Percentiles rank a stretch among this genome's conserved stretches.
phyloP scores from a whole-genome alignment of 2,113 vertebrate genomes.

The Cricetomys ansorgei region DNA sequence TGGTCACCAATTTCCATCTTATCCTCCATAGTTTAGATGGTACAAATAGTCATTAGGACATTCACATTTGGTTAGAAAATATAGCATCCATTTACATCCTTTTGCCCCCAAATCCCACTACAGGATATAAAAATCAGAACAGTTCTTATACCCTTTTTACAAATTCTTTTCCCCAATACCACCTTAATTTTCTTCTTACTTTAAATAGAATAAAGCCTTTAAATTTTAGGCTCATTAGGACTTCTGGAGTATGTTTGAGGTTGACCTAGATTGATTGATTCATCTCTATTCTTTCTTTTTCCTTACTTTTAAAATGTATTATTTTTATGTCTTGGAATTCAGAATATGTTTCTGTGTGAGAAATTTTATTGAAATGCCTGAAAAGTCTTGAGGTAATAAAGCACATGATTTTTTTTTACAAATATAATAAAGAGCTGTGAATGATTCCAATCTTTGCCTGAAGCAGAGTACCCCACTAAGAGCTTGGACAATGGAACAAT shows the following conservation, averaged over 20 bases:
- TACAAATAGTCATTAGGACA: not conserved
- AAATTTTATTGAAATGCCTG: constrained; percentile 22
- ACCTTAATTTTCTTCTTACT: not conserved
- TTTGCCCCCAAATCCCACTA: not conserved
- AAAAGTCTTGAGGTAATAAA: not conserved
- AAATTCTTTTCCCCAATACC: not conserved
- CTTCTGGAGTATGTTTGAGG: not conserved
- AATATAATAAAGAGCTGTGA: not conserved
- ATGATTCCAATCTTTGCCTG: not conserved
- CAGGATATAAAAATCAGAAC: not conserved
- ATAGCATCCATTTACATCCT: not conserved
- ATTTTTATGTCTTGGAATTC: constrained; percentile 11
- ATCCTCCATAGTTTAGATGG: not conserved
- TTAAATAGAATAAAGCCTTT: not conserved
- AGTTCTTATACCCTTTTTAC: not conserved
- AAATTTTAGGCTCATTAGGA: not conserved
- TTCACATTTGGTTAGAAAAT: not conserved
- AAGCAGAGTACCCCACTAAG: not conserved
- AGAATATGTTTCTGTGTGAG: not conserved
- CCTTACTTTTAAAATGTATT: not conserved
- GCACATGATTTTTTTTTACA: not conserved
- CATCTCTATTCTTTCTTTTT: constrained; percentile 11
- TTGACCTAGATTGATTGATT: not conserved
- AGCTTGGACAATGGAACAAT: not conserved
- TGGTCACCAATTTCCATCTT: not conserved